Percentiles rank a stretch among this genome's conserved stretches.
phyloP scores from a whole-genome alignment of 2,113 vertebrate species.

The Tamias sibiricus region DNA sequence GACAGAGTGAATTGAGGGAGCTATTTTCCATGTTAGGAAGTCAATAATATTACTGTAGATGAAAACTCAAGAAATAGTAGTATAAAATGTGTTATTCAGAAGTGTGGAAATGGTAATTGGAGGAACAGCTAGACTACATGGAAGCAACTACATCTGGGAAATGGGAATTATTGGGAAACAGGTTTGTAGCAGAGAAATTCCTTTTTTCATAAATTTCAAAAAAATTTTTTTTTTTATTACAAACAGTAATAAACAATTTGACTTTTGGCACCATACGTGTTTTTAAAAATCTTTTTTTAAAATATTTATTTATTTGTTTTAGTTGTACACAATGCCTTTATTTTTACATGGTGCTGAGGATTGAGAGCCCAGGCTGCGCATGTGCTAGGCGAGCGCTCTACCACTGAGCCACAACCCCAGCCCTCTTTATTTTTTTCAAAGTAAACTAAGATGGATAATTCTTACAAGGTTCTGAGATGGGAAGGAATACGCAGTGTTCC shows the following conservation, averaged over 20 bases:
- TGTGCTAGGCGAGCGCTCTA: no score
- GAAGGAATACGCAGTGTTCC: background rate
- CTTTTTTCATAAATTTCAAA: background rate
- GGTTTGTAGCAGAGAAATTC: background rate
- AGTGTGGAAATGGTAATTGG: background rate
- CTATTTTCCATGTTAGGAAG: background rate
- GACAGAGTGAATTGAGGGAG: background rate
- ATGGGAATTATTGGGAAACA: background rate
- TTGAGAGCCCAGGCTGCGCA: no score
- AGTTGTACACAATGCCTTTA: no score
- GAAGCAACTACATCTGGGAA: background rate
- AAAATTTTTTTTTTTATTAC: background rate
- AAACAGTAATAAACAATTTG: background rate
- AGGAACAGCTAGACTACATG: background rate
- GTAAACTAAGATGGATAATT: background rate
- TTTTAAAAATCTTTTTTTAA: background rate
- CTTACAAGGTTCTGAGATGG: background rate
- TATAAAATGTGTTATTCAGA: background rate
- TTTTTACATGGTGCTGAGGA: no score
- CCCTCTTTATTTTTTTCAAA: background rate
- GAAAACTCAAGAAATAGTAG: background rate
- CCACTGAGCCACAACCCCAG: no score
- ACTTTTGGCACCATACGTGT: background rate
- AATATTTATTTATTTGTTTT: no score
- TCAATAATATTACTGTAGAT: background rate